Evolutionary conservation across 2,797 vertebrate genomes (phyloP).

Genomic region (Hypotaenidia okinawae): DNA sequence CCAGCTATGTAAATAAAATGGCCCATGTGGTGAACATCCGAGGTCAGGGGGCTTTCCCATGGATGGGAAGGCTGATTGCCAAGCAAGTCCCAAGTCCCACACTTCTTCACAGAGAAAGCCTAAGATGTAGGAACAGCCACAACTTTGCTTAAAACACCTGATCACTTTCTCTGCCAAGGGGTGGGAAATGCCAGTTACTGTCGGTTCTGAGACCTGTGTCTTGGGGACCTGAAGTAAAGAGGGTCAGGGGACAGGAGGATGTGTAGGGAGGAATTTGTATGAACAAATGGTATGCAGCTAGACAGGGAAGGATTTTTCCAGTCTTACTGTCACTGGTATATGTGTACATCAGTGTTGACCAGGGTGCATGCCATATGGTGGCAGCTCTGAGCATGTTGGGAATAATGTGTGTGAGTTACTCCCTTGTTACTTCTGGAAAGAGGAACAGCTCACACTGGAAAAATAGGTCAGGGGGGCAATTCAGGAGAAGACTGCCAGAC

Average conservation of each 20-base stretch:
- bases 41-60: constrained; percentile 25
- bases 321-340: background rate
- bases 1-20: constrained; percentile 48
- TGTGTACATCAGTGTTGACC: background rate
- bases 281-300: background rate
- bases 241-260: background rate
- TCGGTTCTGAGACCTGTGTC: background rate
- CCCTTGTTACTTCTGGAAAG: background rate
- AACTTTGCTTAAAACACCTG: background rate
- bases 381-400: background rate
- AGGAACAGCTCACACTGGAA: background rate
- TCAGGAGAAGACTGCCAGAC: background rate
- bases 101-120: background rate
- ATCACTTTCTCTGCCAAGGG: background rate
- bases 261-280: background rate
- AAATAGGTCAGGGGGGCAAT: background rate
- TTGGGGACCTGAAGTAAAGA: background rate
- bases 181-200: background rate
- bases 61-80: background rate
- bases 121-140: background rate
- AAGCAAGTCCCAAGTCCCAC: background rate
- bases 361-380: rapidly evolving
- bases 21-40: background rate
- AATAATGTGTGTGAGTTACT: background rate
- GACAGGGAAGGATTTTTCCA: background rate